Base-by-base conservation (phyloP, 2,888 invertebrate species). In the Chrysolina oricalcia region DNA sequence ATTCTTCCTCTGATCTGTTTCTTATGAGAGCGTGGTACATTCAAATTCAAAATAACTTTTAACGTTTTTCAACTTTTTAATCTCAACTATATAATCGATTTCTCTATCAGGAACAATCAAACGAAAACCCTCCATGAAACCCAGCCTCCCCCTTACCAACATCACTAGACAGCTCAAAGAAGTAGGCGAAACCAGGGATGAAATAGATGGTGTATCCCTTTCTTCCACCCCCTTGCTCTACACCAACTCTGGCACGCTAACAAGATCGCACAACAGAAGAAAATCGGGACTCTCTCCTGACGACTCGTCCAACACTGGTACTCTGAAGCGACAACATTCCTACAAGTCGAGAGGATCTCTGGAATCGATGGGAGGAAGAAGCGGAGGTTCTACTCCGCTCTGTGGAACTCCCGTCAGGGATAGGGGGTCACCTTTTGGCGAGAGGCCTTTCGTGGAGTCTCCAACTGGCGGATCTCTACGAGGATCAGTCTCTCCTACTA, bases 161-260 rank as follows among this genome's bases (percentile, higher is more conserved):
- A 97, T 97, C 89, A 97, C 97, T 1, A 91, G 97, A 15, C 96
- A 96, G 85, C 90, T 97, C 74, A 97, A 97, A 85, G 96, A 97
- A 87, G 96, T 95, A 84, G 96, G 94, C 1, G 96, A 96, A 85
- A 94, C 93, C 2, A 89, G 91, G 73, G 91, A 91, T 78, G 90
- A 91, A 23, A 89, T 89, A 68, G 90, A 90, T 63, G 90, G 90
- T 43, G 89, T 90, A 0, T 89, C 89, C 53, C 88, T 85, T 75
- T 89, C 85, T 81, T 87, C 83, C 72, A 89, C 85, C 70, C 87
- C 87, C 13, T 83, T 84, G 40, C 83, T 85, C 17, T 87, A 87
- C 74, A 88, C 86, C n/a, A 88, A 87, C 74, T 85, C 85, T 46
- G 88, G 88, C 73, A 89, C 89, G 0, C 81, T 91, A 56, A 91